phyloP scores from a whole-genome alignment of 2,113 vertebrate genomes.

The Odobenus rosmarus region DNA sequence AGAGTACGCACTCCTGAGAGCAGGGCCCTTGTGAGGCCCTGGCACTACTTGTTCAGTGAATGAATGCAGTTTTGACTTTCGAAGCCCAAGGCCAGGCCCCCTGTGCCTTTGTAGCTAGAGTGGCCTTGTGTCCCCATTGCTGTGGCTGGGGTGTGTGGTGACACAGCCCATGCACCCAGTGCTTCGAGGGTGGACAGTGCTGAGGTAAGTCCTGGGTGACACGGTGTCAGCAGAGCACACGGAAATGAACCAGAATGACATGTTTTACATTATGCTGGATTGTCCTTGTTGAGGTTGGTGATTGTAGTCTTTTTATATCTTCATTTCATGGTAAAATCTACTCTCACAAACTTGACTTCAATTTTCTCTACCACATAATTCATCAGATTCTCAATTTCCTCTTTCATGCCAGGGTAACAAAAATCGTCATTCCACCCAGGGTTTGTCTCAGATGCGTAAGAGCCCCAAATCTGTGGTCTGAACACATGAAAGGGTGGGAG shows the following conservation, averaged over 20 bases:
- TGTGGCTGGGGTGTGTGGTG: neutral
- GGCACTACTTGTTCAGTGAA: neutral
- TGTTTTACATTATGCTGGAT: neutral
- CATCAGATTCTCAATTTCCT: neutral
- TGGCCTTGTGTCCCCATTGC: neutral
- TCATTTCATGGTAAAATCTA: neutral
- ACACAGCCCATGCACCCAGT: rapidly evolving
- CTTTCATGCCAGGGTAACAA: neutral
- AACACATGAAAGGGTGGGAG: neutral
- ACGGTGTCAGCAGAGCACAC: neutral
- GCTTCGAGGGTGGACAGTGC: neutral
- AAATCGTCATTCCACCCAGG: neutral
- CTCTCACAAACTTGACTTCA: neutral
- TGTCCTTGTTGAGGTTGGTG: neutral
- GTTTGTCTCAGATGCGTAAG: neutral
- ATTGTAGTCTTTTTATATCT: neutral
- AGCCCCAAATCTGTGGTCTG: neutral
- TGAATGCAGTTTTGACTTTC: neutral
- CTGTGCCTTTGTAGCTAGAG: neutral
- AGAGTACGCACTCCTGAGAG: neutral
- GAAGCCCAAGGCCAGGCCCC: neutral
- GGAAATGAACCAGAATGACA: neutral
- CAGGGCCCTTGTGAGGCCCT: rapidly evolving
- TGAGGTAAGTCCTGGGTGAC: too few species aligned
- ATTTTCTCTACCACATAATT: neutral